Evolutionary conservation across 2,888 invertebrate genomes (phyloP).

Genomic region (Meteorus colon): DNA sequence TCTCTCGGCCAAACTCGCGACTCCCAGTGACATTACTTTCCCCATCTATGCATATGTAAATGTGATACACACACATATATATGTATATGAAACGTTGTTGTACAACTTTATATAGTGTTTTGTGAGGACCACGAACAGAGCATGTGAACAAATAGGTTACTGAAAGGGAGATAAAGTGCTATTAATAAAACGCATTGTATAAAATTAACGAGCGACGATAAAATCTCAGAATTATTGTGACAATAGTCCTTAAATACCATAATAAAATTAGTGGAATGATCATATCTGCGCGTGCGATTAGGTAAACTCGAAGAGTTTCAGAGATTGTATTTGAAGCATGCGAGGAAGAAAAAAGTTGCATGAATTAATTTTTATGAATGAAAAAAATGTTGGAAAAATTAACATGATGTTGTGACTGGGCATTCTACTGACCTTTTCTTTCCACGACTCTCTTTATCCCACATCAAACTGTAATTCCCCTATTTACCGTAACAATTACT

Average conservation of each 20-base stretch:
- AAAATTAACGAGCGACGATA: constrained; percentile 20
- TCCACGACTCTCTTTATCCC: neutral
- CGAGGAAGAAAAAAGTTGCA: neutral
- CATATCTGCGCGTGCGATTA: neutral
- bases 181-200: constrained; percentile 4
- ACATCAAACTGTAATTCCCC: neutral
- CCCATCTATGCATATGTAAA: neutral
- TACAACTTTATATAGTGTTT: neutral
- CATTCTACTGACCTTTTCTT: constrained; percentile 14
- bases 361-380: constrained; percentile 3
- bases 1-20: neutral
- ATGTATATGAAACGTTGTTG: neutral
- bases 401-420: neutral
- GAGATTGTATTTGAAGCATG: neutral
- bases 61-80: neutral
- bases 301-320: neutral
- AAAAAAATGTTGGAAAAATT: neutral
- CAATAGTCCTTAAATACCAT: neutral
- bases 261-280: neutral
- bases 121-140: neutral
- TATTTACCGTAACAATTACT: constrained; percentile 15
- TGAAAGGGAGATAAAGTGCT: neutral
- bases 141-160: neutral
- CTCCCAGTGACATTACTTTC: neutral
- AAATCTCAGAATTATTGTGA: constrained; percentile 8